Conservation (phyloP, 1,140 invertebrate species). For the Pseudomyrmex sp. region DNA sequence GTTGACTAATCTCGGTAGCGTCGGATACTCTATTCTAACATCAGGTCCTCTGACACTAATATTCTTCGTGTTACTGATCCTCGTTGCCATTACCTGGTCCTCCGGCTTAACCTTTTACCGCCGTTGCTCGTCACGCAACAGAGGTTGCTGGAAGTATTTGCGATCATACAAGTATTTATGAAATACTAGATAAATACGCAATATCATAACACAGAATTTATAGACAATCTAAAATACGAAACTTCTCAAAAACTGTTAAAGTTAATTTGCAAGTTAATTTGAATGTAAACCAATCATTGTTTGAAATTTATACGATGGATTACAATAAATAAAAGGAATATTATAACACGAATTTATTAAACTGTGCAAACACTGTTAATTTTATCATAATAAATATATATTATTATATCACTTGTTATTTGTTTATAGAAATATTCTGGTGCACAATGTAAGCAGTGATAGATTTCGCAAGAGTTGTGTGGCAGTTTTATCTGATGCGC, state of each 20-base stretch:
- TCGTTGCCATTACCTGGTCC: constrained; percentile 70
- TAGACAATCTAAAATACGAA: constrained; percentile 1
- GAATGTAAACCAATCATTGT: not conserved
- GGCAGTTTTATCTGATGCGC: not conserved
- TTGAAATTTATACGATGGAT: constrained; percentile 3
- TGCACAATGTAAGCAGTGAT: not conserved
- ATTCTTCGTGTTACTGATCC: constrained; percentile 74
- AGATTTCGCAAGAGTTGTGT: not conserved
- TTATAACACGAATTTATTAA: not conserved
- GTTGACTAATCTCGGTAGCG: constrained; percentile 62
- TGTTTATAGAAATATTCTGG: not conserved
- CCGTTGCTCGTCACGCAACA: constrained; percentile 55
- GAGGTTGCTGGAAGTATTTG: constrained; percentile 38
- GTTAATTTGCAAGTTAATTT: not conserved
- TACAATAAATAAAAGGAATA: constrained; percentile 8
- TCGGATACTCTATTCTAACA: constrained; percentile 67
- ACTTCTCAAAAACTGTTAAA: not conserved
- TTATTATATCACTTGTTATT: not conserved
- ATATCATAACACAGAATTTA: not conserved
- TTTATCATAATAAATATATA: not conserved
- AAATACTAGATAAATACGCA: not conserved
- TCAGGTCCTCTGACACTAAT: constrained; percentile 66
- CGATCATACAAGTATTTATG: not conserved
- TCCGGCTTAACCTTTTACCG: constrained; percentile 64
- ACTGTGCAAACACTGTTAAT: not conserved